Base-by-base conservation (phyloP, 2,888 invertebrate genomes). In the Subacronicta megacephala region DNA sequence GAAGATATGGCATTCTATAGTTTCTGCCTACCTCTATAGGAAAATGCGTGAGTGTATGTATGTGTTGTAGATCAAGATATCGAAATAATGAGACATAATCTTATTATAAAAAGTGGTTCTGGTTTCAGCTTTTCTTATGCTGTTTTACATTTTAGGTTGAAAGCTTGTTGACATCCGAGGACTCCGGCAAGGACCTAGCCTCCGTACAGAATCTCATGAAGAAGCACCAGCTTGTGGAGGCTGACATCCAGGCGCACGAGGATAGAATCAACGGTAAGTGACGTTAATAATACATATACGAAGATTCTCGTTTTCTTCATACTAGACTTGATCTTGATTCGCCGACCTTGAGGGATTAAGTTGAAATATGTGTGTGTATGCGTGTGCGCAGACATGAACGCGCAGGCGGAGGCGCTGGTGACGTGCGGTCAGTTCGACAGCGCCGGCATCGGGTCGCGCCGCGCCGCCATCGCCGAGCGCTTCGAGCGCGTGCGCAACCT, bases 191-290 rank as follows among this genome's bases (percentile, higher is more conserved):
- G 90, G 99, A 99, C 94, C 95, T 99, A 75, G 98, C 99, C 1
- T 99, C 99, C 0, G 99, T 99, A 20, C 99, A 99, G 95, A 99
- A 99, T 92, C 95, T 99, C 71, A 98, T 99, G 96, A 99, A 99
- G 95, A 99, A 99, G 84, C 99, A 99, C 90, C 99, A 99, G 91
- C 95, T 99, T 58, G 98, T 99, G 17, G 99, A 99, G 87, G 99
- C 99, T 38, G 99, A 99, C 88, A 99, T 99, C 81, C 97, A 97
- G 81, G 99, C 99, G 0, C 99, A 99, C 87, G 99, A 99, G 86
- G 99, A 98, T 85, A 96, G 98, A 70, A 98, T 99, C 80, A 97
- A 97, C 81, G 97, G 97, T 95, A 72, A 75, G 73, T 36, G 7
- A 2, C n/a, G n/a, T n/a, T n/a, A n/a, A n/a, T n/a, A n/a, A n/a